These are phyloP conservation scores for Urocolius indicus DNA, from an alignment of 2,113 vertebrate species.

Conservation along the genomic window DNA sequence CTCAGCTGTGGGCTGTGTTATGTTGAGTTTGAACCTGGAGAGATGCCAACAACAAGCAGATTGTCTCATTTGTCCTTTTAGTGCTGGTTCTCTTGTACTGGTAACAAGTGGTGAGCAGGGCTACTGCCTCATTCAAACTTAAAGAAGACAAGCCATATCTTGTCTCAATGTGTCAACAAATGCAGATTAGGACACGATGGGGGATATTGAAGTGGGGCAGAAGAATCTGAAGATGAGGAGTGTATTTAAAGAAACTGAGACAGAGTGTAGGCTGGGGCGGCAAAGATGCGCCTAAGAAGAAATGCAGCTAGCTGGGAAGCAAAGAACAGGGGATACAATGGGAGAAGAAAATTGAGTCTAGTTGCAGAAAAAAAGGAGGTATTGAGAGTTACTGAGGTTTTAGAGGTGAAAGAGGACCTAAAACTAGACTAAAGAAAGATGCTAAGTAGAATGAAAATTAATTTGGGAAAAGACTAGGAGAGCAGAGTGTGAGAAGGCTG, in stretches of 20 bases:
- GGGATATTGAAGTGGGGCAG: background rate
- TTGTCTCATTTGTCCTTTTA: background rate
- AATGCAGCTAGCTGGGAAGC: background rate
- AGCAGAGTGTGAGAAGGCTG: background rate
- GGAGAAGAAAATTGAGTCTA: background rate
- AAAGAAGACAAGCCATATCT: background rate
- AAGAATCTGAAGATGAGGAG: background rate
- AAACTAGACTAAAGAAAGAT: background rate
- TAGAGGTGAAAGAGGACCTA: background rate
- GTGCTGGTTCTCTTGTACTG: background rate
- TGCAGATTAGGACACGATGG: background rate
- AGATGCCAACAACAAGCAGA: background rate
- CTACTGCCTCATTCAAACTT: background rate
- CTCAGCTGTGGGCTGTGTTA: background rate
- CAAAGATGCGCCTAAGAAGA: background rate
- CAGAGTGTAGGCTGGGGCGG: background rate
- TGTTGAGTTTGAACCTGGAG: background rate
- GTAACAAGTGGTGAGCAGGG: background rate
- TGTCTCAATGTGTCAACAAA: conserved; percentile 11
- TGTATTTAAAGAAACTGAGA: conserved; percentile 49
- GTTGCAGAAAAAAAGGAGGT: background rate
- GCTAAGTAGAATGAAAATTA: background rate
- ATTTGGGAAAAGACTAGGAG: background rate
- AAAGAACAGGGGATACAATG: background rate
- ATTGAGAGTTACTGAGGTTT: background rate